Evolutionary conservation across 2,113 vertebrate genomes (phyloP), one percentile per base, ranked within the genome.

Genomic region (Hoplias malabaricus): DNA sequence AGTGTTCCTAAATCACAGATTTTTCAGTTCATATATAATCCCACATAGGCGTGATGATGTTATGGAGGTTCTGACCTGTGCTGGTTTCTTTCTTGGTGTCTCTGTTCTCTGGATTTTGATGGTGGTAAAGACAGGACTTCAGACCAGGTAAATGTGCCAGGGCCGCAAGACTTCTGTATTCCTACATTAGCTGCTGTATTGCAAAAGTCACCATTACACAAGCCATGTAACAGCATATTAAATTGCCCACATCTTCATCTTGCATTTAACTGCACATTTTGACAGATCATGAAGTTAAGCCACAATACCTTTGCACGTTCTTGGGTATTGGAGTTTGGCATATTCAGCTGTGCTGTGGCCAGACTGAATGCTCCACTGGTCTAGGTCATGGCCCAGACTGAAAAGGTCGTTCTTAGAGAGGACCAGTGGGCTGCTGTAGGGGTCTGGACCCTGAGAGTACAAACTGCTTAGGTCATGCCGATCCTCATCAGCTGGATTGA

Each of bases 121-220:
- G 95, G 94, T 0, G 95, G 94, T 0, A 95, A 93, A 0, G 96
- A 96, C 80, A 98, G 85, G 56, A 95, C 89, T 70, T 97, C 96
- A 1, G 93, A 91, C 96, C 97, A 99, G 85, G 88, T 95, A 78
- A 96, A 76, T 5, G 91, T 0, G 50, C 88, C 82, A 81, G 95
- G 89, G 57, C 92, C 94, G 14, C 88, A 78, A 3, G 93, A 91
- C 77, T 89, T 94, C 69, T 90, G 92, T 78, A 94, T 95, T 23
- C 83, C 42, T 70, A 78, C 84, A 78, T 90, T 90, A 63, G 87
- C 90, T 93, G 48, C 7, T 27, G 77, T 48, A 29, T 70, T 27
- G 11, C 29, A 63, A 71, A 4, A 8, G 29, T 59, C 53, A 42
- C 13, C 4, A 29, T 31, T 16, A 11, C 66, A 50, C 42, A 61